Evolutionary conservation across 2,888 invertebrate genomes (phyloP), one percentile per base, ranked within the genome.

Genomic region (Morpho deidamia): DNA sequence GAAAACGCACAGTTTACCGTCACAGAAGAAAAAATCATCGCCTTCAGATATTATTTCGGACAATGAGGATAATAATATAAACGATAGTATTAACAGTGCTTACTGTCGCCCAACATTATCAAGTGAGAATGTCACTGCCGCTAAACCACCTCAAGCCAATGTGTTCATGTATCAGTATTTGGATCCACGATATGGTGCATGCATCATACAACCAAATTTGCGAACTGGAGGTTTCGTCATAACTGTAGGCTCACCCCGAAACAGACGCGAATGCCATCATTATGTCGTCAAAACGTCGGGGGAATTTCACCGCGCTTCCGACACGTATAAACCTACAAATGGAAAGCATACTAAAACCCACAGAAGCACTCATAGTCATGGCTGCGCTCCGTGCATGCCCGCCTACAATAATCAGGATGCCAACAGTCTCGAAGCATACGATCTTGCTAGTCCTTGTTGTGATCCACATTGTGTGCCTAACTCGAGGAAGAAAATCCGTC

Each of bases 1-100:
- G 96, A 96, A 96, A 83, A 96, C 96, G 0, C 96, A 96, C 75
- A 96, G 96, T 73, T 83, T 96, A 61, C 96, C 96, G 10, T 96
- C 96, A 0, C 91, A 96, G 57, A 96, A 96, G 75, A 94, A 95
- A 82, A 93, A 94, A 52, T 91, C 91, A 0, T 93, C 93, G 1
- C 88, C 89, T 1, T 73, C 85, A 0, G 88, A 89, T 51, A 74
- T 81, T 1, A 82, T 71, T 44, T 89, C 88, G 1, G 89, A 86
- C 54, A 76, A 74, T 7, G 90, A 90, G 51, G 81, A 90, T 14
- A 82, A 78, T 56, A 81, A 78, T 47, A 72, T 74, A n/a, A 81
- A 76, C 2, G 91, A 91, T 55, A 74, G 79, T 60, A 80, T 91
- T 2, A 92, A 91, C 39, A 91, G 91, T 23, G 81, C 92, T 0